Evolutionary conservation across 2,113 vertebrate genomes (phyloP).

Genomic region (Phaethornis superciliosus): DNA sequence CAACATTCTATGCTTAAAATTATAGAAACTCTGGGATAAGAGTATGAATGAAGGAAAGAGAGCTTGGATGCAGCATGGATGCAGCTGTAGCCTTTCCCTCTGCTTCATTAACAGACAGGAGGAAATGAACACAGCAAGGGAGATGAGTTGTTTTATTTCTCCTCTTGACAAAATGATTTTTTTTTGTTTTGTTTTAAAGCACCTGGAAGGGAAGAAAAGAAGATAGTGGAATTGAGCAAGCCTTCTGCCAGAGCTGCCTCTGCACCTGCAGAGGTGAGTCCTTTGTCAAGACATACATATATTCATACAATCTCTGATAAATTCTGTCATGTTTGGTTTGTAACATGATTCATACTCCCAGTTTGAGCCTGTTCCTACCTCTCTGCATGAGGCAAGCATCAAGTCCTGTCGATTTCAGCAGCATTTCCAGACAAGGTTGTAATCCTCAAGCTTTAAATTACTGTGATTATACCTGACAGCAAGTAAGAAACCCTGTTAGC

Average conservation of each 20-base stretch:
- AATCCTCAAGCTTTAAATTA: not conserved
- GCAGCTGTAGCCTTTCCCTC: not conserved
- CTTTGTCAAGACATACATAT: not conserved
- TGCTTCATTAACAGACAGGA: rapidly evolving
- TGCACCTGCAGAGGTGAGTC: conserved; percentile 63
- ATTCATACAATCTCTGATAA: rapidly evolving
- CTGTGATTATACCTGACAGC: not conserved
- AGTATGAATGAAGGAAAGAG: not conserved
- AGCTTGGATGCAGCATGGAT: not conserved
- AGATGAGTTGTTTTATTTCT: not conserved
- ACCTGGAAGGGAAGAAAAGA: conserved; percentile 74
- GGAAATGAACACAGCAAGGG: not conserved
- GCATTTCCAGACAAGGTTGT: not conserved
- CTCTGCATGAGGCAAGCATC: rapidly evolving
- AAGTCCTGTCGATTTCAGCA: not conserved
- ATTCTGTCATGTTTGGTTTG: not conserved
- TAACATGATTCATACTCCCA: not conserved
- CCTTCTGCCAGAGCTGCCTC: conserved; percentile 14
- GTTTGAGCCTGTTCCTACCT: not conserved
- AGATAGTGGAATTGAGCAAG: conserved; percentile 51
- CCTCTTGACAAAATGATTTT: not conserved
- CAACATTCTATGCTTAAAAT: rapidly evolving
- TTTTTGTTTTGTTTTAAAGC: not conserved
- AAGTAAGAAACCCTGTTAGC: not conserved
- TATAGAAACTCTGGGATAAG: not conserved